Conservation (phyloP, 2,797 vertebrate species). For the Acanthurus leucopareius region DNA sequence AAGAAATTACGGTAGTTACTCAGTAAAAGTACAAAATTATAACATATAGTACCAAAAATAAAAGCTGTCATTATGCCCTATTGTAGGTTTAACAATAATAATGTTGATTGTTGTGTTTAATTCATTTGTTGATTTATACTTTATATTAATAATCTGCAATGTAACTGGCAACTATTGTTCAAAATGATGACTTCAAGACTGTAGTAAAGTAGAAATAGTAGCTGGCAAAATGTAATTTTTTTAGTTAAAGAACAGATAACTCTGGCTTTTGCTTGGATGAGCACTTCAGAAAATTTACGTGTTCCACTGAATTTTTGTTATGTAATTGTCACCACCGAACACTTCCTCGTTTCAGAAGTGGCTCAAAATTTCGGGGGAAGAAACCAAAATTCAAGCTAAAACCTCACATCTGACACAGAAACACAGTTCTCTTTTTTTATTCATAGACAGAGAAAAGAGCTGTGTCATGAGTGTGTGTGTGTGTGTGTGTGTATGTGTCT, state of each 20-base stretch:
- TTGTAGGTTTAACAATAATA: too few relatives aligned
- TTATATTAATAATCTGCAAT: too few relatives aligned
- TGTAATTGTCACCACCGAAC: neutral
- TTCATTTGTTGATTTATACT: too few relatives aligned
- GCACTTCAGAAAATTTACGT: neutral
- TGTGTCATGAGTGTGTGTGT: neutral
- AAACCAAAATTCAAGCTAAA: constrained; percentile 4
- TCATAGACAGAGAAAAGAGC: neutral
- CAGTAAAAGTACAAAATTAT: too few relatives aligned
- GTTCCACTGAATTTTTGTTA: neutral
- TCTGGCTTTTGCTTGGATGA: neutral
- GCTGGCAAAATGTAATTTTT: too few relatives aligned
- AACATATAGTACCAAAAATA: too few relatives aligned
- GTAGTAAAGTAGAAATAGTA: neutral
- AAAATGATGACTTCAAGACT: too few relatives aligned
- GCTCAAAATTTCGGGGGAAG: constrained; percentile 16
- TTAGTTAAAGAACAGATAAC: neutral
- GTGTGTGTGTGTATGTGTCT: neutral
- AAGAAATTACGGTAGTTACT: too few relatives aligned
- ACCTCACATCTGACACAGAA: neutral
- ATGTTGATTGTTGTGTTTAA: too few relatives aligned
- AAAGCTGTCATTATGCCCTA: too few relatives aligned
- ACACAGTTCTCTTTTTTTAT: constrained; percentile 1
- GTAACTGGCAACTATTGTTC: too few relatives aligned
- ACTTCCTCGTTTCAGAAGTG: constrained; percentile 15